Evolutionary conservation across 2,888 invertebrate genomes (phyloP), one percentile per base, ranked within the genome.

Genomic region (Pseudococcus jackbeardsleyi): DNA sequence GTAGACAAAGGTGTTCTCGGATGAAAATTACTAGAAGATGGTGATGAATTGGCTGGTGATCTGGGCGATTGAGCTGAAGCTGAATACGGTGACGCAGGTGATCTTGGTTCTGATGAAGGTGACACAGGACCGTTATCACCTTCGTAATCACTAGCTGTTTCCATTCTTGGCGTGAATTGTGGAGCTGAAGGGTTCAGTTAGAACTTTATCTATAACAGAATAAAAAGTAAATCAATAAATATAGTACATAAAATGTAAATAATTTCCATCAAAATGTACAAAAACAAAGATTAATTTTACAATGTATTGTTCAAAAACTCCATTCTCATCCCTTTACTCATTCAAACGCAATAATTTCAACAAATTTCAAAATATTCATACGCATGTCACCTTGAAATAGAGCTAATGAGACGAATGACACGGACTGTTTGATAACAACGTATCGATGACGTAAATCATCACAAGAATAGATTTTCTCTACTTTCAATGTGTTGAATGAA

Each of bases 1-100:
- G 86, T 86, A 17, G 86, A 86, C 22, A 86, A 19, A 6, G 86
- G 86, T 22, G 86, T 86, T 82, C 79, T 48, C 8, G 82, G 82
- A 33, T 39, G 77, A 12, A 54, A 85, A 12, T 54, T 46, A 46
- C 77, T 22, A 7, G 72, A 42, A 3, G 86, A 68, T 7, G 42
- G 77, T 7, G 86, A 77, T 12, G 86, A 87, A 22, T 79, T 50
- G 11, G 77, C 19, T 9, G 88, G 88, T 12, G 88, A 72, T 9
- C 39, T 15, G 22, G 88, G 88, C 0, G 88, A 88, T 15, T 48
- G 48, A 17, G 82, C n/a, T 17, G 77, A 77, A 48, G 50, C 17
- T 26, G 84, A 85, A 26, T 50, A n/a, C 11, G 68, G 68, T 5
- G 68, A 54, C 39, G 68, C 7, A 6, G 86, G 86, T 3, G 86